Evolutionary conservation across 1,140 invertebrate genomes (phyloP), one percentile per base, ranked within the genome.

Genomic region (Monochamus saltuarius): DNA sequence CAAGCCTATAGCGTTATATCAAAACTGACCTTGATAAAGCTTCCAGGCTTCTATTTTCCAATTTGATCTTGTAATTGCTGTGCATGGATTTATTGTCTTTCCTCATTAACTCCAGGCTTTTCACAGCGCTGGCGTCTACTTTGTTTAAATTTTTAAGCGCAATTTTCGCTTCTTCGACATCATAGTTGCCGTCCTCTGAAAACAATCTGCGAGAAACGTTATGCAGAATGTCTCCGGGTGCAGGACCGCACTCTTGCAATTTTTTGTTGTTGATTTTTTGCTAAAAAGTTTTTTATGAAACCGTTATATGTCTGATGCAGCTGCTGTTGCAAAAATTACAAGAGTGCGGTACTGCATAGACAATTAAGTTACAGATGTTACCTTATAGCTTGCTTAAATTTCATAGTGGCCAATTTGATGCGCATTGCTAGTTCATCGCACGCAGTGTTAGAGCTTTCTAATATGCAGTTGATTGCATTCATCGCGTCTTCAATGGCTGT

Each of bases 181-280:
- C 59, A 39, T 55, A 67, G 45, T 64, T 61, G 17, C 65, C 62
- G 10, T 37, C 56, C 51, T 67, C 62, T 14, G 54, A 55, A 59
- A 67, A 67, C 10, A 64, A 56, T 38, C 61, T 64, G 19, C 22
- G 47, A 57, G 2, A 34, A 16, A 42, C 16, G 14, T 40, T 40
- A 40, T 40, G 39, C 7, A 13, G 11, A 40, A 40, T 2, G 7
- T 40, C n/a, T n/a, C n/a, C n/a, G n/a, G n/a, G n/a, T n/a, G n/a
- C n/a, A n/a, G n/a, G n/a, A n/a, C n/a, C n/a, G n/a, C n/a, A n/a
- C n/a, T n/a, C n/a, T n/a, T n/a, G n/a, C n/a, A n/a, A n/a, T n/a
- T n/a, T n/a, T n/a, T n/a, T n/a, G n/a, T n/a, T n/a, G n/a, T n/a
- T n/a, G n/a, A n/a, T n/a, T n/a, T n/a, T n/a, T n/a, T n/a, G n/a